A percentile compares a stretch with the other conserved stretches of the same genome.
Conservation (phyloP, 2,113 vertebrate genomes). For the Chaetorhynchus papuensis region DNA sequence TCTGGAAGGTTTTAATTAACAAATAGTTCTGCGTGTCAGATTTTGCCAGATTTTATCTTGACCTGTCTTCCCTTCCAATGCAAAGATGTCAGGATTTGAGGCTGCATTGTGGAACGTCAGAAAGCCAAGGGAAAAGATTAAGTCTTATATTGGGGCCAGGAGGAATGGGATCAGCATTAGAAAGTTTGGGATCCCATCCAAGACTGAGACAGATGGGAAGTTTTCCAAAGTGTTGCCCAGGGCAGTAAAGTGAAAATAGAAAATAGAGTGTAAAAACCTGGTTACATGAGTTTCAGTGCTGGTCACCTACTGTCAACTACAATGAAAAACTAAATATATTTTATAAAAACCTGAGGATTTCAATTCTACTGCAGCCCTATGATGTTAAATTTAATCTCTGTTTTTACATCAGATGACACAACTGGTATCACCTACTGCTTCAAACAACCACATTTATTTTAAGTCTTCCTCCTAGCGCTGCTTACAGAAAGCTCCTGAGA, state of each 20-base stretch:
- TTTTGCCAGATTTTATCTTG: not conserved
- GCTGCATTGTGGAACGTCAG: not conserved
- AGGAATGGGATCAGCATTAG: not conserved
- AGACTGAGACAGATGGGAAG: not conserved
- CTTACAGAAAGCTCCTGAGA: not conserved
- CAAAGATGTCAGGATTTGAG: not conserved
- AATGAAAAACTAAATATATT: not conserved
- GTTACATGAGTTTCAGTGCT: not conserved
- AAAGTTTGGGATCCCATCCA: not conserved
- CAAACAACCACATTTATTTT: conserved; percentile 7
- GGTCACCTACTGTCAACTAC: not conserved
- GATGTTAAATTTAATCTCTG: not conserved
- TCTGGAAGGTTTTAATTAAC: not conserved
- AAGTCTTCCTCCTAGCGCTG: not conserved
- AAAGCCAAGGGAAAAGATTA: not conserved
- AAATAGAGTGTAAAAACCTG: not conserved
- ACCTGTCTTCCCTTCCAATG: not conserved
- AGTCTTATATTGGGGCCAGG: not conserved
- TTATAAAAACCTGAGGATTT: not conserved
- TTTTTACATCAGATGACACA: not conserved
- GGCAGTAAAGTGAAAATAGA: not conserved
- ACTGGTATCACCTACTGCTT: not conserved
- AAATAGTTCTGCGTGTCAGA: not conserved
- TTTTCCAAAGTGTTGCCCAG: not conserved
- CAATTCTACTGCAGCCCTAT: not conserved